A percentile compares a stretch with the other conserved stretches of the same genome.
Evolutionary conservation across 2,797 vertebrate species (phyloP).

Genomic region (Florisuga fusca): DNA sequence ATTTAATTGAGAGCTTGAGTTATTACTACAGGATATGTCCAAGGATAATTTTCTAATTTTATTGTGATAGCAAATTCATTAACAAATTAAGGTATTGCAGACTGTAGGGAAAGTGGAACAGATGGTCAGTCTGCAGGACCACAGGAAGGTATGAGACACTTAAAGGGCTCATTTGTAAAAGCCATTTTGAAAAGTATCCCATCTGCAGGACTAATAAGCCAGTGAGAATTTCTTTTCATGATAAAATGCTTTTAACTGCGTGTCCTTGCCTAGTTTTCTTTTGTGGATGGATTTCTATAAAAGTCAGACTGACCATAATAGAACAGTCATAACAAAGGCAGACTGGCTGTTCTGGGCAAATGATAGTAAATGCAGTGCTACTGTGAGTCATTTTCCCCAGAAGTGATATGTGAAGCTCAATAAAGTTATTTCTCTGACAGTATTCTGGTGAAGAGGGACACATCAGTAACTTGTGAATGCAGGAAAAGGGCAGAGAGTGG

Average conservation of each 20-base stretch:
- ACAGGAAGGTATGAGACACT: not conserved
- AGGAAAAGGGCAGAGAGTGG: not conserved
- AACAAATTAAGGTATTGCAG: not conserved
- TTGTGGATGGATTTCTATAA: constrained; percentile 9
- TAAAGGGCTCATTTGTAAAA: constrained; percentile 37
- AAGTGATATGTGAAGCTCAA: not conserved
- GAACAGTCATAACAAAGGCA: constrained; percentile 58
- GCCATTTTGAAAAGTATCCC: not conserved
- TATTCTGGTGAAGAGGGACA: not conserved
- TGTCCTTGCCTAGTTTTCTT: constrained; percentile 46
- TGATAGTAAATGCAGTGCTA: not conserved
- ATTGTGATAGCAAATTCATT: not conserved
- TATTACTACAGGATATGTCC: not conserved
- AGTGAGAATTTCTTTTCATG: not conserved
- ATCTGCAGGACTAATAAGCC: not conserved
- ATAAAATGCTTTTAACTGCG: not conserved
- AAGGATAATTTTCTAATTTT: not conserved
- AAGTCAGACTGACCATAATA: constrained; percentile 64
- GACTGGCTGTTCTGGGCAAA: constrained; percentile 22
- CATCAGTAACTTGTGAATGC: not conserved
- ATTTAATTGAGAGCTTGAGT: not conserved
- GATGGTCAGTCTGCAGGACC: constrained; percentile 24
- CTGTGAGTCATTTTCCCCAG: constrained; percentile 40
- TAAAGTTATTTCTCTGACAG: not conserved
- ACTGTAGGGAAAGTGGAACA: not conserved